Percentiles rank a stretch among this genome's conserved stretches.
phyloP scores from a whole-genome alignment of 2,113 vertebrate genomes.

The Nothocercus julius region DNA sequence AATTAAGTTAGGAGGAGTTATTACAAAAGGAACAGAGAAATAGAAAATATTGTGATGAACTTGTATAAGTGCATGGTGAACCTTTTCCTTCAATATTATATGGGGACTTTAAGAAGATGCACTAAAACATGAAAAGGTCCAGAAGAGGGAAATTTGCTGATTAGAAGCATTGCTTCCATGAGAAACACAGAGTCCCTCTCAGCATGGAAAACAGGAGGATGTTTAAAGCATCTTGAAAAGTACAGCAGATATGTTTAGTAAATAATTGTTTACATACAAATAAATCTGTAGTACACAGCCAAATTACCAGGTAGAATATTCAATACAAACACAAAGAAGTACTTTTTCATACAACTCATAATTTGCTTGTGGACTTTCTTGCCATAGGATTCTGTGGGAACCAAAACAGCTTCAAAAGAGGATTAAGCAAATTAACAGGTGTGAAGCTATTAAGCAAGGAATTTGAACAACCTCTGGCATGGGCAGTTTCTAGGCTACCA shows the following conservation, averaged over 20 bases:
- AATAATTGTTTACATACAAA: not conserved
- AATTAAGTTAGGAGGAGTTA: not conserved
- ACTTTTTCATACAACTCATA: not conserved
- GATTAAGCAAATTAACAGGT: not conserved
- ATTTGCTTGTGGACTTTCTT: not conserved
- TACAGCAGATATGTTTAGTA: not conserved
- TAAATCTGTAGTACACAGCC: not conserved
- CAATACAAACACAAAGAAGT: not conserved
- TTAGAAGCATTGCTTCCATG: not conserved
- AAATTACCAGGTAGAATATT: not conserved
- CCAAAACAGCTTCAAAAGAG: not conserved
- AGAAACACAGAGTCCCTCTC: not conserved
- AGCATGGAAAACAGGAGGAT: not conserved
- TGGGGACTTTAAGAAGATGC: not conserved
- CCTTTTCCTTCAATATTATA: not conserved
- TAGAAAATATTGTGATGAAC: not conserved
- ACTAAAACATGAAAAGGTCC: not conserved
- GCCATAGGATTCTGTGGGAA: not conserved
- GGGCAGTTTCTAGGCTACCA: not conserved
- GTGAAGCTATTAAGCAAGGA: not conserved
- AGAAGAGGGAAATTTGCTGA: not conserved
- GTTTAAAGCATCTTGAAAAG: not conserved
- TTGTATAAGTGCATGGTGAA: not conserved
- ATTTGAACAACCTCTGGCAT: not conserved
- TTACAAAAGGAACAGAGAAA: not conserved